These are phyloP conservation scores for Periparus ater DNA, from an alignment of 2,797 vertebrate genomes.

Conservation along the genomic window DNA sequence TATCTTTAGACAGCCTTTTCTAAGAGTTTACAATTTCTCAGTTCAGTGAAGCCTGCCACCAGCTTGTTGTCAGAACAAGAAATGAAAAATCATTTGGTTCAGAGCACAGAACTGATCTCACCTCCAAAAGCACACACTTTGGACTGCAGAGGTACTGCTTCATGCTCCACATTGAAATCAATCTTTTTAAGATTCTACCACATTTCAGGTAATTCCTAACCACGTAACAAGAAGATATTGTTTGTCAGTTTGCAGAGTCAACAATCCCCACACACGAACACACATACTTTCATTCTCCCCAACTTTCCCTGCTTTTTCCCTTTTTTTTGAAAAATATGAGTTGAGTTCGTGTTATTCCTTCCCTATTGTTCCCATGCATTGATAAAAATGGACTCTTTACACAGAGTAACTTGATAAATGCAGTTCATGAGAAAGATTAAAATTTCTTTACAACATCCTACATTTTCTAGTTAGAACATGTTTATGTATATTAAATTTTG, in stretches of 20 bases:
- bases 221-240: constrained; percentile 26
- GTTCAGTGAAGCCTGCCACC: constrained; percentile 97
- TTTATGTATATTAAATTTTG: background rate
- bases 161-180: constrained; percentile 85
- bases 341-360: background rate
- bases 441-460: background rate
- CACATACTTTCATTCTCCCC: background rate
- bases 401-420: background rate
- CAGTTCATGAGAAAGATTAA: constrained; percentile 14
- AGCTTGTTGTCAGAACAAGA: constrained; percentile 95
- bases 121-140: constrained; percentile 89
- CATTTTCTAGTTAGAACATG: background rate
- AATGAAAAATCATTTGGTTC: constrained; percentile 86
- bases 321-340: background rate
- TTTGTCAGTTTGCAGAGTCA: constrained; percentile 31
- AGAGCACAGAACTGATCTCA: constrained; percentile 93
- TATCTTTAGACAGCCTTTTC: constrained; percentile 96
- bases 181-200: constrained; percentile 83
- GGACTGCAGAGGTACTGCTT: constrained; percentile 84
- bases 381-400: background rate
- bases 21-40: constrained; percentile 99
- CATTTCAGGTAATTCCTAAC: constrained; percentile 84
- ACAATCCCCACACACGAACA: background rate
- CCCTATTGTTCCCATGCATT: background rate
- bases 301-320: rapidly evolving